phyloP scores from a whole-genome alignment of 2,797 vertebrate species.

The Pangasius sanitwongsei region DNA sequence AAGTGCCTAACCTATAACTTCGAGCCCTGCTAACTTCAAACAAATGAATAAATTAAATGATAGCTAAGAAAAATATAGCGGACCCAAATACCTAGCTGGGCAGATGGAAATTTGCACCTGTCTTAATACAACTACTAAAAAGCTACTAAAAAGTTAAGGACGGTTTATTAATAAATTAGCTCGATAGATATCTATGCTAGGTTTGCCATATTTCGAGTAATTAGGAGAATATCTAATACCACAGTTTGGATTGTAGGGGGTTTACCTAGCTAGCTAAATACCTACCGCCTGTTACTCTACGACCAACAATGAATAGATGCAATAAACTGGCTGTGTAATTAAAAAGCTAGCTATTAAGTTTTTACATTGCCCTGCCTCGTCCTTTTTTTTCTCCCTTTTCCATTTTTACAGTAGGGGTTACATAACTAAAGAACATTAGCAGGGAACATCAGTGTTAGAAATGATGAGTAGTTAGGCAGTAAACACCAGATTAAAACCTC shows the following conservation, averaged over 20 bases:
- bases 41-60: background rate
- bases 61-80: background rate
- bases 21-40: background rate
- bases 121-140: background rate
- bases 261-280: background rate
- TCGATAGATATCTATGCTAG: background rate
- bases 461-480: background rate
- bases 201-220: no score
- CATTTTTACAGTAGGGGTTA: background rate
- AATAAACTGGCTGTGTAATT: background rate
- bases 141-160: background rate
- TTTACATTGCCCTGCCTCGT: background rate
- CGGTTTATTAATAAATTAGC: background rate
- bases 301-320: background rate
- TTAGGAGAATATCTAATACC: background rate
- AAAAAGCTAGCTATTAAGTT: background rate
- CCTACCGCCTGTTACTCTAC: background rate
- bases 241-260: background rate
- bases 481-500: background rate
- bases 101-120: background rate
- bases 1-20: background rate
- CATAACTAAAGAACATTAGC: background rate
- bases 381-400: no score
- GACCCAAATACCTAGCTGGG: background rate
- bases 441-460: background rate